phyloP scores from a whole-genome alignment of 64 coral and sea anemone species.

The Stichodactyla helianthus region DNA sequence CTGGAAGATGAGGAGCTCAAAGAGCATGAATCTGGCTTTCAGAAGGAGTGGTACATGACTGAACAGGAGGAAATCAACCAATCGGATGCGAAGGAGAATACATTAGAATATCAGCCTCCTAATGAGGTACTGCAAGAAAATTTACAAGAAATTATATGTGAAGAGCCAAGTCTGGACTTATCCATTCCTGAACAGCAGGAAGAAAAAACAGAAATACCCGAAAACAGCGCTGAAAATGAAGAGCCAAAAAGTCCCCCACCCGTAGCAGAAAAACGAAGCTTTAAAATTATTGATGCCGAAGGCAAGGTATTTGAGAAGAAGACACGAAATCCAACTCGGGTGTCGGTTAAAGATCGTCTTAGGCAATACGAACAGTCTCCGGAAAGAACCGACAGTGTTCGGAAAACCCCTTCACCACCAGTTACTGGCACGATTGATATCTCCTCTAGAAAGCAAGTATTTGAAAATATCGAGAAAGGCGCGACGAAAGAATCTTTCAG shows the following conservation, averaged over 20 bases:
- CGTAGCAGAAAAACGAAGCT: neutral
- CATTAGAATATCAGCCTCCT: neutral
- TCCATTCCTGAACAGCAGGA: neutral
- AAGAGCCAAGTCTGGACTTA: neutral
- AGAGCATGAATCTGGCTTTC: neutral
- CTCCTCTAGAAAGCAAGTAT: constrained; percentile 43
- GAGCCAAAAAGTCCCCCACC: neutral
- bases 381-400: constrained; percentile 11
- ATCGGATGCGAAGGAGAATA: neutral
- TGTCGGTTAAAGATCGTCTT: constrained; percentile 55
- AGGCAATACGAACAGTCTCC: constrained; percentile 53
- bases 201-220: neutral
- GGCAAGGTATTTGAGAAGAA: neutral
- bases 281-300: neutral
- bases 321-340: constrained; percentile 4
- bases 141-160: neutral
- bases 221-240: neutral
- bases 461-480: constrained; percentile 26
- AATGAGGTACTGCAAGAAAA: neutral
- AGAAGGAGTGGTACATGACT: constrained; percentile 9
- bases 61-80: neutral
- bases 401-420: constrained; percentile 29
- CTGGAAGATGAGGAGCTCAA: neutral
- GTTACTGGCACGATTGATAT: constrained; percentile 6
- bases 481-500: constrained; percentile 9